Evolutionary conservation across 1,140 invertebrate species (phyloP).

Genomic region (Cyclargus thomasi): DNA sequence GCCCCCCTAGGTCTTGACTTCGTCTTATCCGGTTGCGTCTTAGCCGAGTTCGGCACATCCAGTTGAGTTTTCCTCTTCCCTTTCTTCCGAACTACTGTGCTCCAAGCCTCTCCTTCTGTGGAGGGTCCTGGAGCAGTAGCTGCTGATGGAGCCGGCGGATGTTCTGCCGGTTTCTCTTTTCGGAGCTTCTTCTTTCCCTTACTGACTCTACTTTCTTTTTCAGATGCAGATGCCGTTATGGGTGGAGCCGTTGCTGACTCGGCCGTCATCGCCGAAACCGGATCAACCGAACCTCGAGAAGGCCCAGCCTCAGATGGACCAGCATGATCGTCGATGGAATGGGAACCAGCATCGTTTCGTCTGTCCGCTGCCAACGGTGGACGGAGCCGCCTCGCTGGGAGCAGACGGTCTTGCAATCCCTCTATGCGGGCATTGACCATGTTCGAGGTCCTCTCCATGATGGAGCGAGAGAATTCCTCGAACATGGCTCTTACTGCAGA

Average conservation of each 20-base stretch:
- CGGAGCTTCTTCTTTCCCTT: neutral
- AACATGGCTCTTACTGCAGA: neutral
- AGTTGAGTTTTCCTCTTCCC: neutral
- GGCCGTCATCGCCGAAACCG: too few relatives aligned
- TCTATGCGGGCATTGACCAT: too few relatives aligned
- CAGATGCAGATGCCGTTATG: too few relatives aligned
- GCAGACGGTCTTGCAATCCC: too few relatives aligned
- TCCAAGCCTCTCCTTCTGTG: neutral
- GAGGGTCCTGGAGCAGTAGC: neutral
- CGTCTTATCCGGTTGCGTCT: conserved; percentile 2
- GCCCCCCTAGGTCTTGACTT: too few relatives aligned
- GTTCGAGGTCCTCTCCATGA: neutral
- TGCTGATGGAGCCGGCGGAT: neutral
- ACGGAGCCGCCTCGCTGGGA: neutral
- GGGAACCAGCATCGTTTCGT: too few relatives aligned
- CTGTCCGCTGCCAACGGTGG: conserved; percentile 14
- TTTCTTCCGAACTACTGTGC: too few relatives aligned
- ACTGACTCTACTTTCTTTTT: too few relatives aligned
- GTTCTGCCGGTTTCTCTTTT: neutral
- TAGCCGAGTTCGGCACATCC: neutral
- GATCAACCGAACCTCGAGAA: too few relatives aligned
- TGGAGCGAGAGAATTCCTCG: neutral
- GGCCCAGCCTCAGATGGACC: too few relatives aligned
- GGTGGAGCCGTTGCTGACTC: too few relatives aligned
- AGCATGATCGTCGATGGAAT: too few relatives aligned